Evolutionary conservation across 2,113 vertebrate genomes (phyloP), one percentile per base, ranked within the genome.

Genomic region (Illadopsis cleaveri): DNA sequence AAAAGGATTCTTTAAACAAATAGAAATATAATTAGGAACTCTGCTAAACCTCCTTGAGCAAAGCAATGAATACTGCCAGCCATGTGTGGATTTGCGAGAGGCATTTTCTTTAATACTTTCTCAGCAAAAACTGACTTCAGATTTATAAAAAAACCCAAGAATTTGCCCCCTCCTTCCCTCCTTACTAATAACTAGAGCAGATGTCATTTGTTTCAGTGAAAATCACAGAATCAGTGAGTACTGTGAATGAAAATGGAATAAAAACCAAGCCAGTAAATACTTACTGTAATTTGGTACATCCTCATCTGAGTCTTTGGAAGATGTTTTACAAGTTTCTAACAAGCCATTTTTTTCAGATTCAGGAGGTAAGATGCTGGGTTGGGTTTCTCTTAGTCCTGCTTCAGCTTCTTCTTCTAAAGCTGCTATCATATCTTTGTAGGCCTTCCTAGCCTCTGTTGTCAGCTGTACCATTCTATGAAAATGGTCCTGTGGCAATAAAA

Each of bases 391-490:
- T 57, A 62, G 85, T 35, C 62, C 84, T 6, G 62, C 90, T 82
- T 70, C 81, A 91, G 96, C 71, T 70, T 95, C 89, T 68, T 95
- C 72, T 28, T 99, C 98, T 70, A 98, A 37, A 28, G 97, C 98
- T 30, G 96, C 95, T 85, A 99, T 94, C 99, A 99, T 99, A 57
- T 97, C 98, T 92, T 98, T 99, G 91, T 99, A 99, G 2, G 98
- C 98, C 88, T 93, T 97, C 93, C 99, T 98, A 56, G 99, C 99
- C 64, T 99, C 98, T 72, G 98, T 98, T 3, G 99, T 99, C 92
- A 99, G 96, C 94, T 99, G 99, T 14, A 99, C 98, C 99, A 99
- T 99, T 98, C 98, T 99, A 76, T 99, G 99, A 96, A 99, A 99
- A 95, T 98, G 97, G 94, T 99, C 99, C 99, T 99, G 90, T 4